Conservation (phyloP, 1,140 invertebrate species). For the Choristoneura fumiferana region DNA sequence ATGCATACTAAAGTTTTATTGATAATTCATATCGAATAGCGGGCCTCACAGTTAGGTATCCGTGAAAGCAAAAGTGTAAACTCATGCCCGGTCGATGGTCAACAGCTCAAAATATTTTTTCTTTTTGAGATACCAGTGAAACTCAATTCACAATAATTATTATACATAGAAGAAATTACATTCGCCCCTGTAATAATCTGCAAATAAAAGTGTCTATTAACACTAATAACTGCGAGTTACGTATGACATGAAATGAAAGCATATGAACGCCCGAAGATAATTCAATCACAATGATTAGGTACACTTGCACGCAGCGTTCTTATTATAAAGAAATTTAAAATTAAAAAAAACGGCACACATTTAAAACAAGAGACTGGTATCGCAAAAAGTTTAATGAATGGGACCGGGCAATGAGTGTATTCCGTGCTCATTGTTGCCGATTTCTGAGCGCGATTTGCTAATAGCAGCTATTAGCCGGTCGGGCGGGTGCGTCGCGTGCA, state of each 20-base stretch:
- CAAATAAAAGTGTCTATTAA: not conserved
- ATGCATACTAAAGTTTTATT: constrained; percentile 11
- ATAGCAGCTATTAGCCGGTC: constrained; percentile 67
- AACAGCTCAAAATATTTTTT: no score
- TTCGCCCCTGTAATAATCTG: not conserved
- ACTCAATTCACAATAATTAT: no score
- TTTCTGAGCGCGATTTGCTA: constrained; percentile 69
- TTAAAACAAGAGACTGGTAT: constrained; percentile 49
- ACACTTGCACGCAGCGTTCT: constrained; percentile 50
- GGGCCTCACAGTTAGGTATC: not conserved
- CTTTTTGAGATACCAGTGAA: no score
- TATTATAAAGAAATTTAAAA: constrained; percentile 43
- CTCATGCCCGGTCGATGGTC: not conserved
- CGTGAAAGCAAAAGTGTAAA: constrained; percentile 7
- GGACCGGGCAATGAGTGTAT: constrained; percentile 57
- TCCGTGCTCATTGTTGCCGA: constrained; percentile 66
- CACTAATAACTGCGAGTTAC: constrained; percentile 41
- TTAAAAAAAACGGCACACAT: constrained; percentile 56
- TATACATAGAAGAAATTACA: no score
- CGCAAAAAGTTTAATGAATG: constrained; percentile 63
- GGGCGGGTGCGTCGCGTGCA: constrained; percentile 37
- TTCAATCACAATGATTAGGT: constrained; percentile 60
- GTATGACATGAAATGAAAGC: constrained; percentile 52
- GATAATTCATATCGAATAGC: constrained; percentile 5
- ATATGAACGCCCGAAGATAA: constrained; percentile 54